phyloP scores from a whole-genome alignment of 2,113 vertebrate species.

The Carettochelys insculpta region DNA sequence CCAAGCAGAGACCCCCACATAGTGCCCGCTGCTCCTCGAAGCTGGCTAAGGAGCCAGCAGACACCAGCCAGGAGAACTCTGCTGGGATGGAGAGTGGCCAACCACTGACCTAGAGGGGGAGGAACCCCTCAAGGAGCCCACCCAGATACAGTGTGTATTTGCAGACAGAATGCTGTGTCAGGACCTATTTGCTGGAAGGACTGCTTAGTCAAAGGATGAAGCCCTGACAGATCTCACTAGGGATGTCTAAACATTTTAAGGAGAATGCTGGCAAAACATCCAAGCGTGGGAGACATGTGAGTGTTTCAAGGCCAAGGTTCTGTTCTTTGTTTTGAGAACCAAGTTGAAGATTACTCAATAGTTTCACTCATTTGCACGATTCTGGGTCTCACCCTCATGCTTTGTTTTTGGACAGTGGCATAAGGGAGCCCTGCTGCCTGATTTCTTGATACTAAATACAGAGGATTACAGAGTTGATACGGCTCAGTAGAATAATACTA shows the following conservation, averaged over 20 bases:
- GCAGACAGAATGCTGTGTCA: neutral
- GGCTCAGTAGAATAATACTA: neutral
- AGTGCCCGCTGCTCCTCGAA: too few species aligned
- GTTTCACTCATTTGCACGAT: neutral
- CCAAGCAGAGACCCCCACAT: too few species aligned
- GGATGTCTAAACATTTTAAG: neutral
- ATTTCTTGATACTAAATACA: neutral
- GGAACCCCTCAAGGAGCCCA: too few species aligned
- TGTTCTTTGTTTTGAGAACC: neutral
- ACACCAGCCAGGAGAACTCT: too few species aligned
- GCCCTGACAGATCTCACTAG: constrained; percentile 9
- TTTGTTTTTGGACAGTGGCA: neutral
- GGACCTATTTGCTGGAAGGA: constrained; percentile 1
- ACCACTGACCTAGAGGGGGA: too few species aligned
- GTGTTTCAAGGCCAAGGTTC: neutral
- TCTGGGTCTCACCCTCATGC: neutral
- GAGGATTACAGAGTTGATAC: neutral
- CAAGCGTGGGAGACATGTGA: neutral
- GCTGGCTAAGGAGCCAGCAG: too few species aligned
- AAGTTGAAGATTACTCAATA: neutral
- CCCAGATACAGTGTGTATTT: neutral
- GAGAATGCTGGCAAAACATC: neutral
- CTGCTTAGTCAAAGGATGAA: accelerated
- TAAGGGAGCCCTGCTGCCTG: neutral
- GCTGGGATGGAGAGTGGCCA: too few species aligned